Evolutionary conservation across 2,888 invertebrate genomes (phyloP), one percentile per base, ranked within the genome.

Genomic region (Stramonita haemastoma): DNA sequence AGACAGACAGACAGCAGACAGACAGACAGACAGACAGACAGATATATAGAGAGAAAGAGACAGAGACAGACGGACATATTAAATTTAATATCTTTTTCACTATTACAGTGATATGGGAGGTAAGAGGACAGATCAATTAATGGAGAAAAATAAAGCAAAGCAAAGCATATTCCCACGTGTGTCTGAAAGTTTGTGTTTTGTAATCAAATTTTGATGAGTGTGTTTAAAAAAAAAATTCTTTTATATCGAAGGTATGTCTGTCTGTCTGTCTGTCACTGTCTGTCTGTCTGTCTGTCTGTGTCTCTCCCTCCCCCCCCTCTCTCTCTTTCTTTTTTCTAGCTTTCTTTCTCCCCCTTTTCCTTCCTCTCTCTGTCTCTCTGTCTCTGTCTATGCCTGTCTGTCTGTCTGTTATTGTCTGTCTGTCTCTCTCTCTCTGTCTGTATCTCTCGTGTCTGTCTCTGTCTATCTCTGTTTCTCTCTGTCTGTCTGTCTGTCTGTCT

Each of bases 381-480:
- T 77, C 29, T 77, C 11, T n/a, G n/a, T n/a, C n/a, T n/a, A n/a
- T n/a, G n/a, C n/a, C n/a, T n/a, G n/a, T n/a, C n/a, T n/a, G n/a
- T 77, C 32, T 77, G 32, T 77, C 32, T 77, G 32, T 77, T 32
- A n/a, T 60, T 77, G 32, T 83, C 83, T 83, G 32, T 83, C 83
- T 22, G 22, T 83, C 22, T 83, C 83, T 83, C 83, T 36, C 83
- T 46, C 73, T 73, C 11, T 73, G 11, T n/a, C 73, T 73, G 6
- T 73, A 8, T 73, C 22, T 22, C 13, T 0, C n/a, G n/a, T 73
- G n/a, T 13, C 73, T 73, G 26, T 70, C 73, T 73, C 2, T 73
- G n/a, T 73, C n/a, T n/a, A 0, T n/a, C 4, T 73, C 0, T 73
- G n/a, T n/a, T 11, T 29, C n/a, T 0, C 34, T 36, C 19, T 36